Percentiles rank a stretch among this genome's conserved stretches.
These are phyloP conservation scores for Eurypyga helias DNA, from an alignment of 2,113 vertebrate genomes.

Conservation along the genomic window DNA sequence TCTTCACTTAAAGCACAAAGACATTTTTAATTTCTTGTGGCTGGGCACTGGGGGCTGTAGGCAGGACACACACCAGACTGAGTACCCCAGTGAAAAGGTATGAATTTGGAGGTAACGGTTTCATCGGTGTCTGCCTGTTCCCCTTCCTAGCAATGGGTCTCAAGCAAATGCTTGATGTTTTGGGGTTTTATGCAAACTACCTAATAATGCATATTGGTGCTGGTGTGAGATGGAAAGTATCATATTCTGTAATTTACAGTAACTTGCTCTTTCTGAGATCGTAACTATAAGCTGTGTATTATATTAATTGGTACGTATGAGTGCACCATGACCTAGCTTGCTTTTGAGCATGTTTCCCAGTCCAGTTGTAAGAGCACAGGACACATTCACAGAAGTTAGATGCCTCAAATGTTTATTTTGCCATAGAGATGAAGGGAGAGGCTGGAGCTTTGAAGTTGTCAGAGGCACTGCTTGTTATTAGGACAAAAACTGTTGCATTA, in stretches of 20 bases:
- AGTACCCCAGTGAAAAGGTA: not conserved
- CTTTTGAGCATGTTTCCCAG: not conserved
- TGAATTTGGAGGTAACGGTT: not conserved
- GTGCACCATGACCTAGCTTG: not conserved
- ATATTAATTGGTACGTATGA: not conserved
- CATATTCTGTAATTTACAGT: not conserved
- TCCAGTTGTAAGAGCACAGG: not conserved
- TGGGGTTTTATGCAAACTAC: not conserved
- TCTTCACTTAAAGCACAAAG: not conserved
- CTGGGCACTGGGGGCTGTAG: not conserved
- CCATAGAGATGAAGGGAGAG: not conserved
- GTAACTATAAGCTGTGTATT: not conserved
- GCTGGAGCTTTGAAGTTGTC: not conserved
- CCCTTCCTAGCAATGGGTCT: not conserved
- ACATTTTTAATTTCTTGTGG: not conserved
- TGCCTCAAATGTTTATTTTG: not conserved
- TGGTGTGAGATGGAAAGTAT: not conserved
- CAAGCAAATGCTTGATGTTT: not conserved
- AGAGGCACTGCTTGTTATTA: not conserved
- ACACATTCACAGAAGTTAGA: not conserved
- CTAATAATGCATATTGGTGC: not conserved
- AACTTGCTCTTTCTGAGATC: not conserved
- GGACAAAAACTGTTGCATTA: not conserved
- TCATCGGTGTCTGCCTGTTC: not conserved
- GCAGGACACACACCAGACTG: not conserved